Evolutionary conservation across 2,113 vertebrate species (phyloP), one percentile per base, ranked within the genome.

Genomic region (Gymnogyps californianus): DNA sequence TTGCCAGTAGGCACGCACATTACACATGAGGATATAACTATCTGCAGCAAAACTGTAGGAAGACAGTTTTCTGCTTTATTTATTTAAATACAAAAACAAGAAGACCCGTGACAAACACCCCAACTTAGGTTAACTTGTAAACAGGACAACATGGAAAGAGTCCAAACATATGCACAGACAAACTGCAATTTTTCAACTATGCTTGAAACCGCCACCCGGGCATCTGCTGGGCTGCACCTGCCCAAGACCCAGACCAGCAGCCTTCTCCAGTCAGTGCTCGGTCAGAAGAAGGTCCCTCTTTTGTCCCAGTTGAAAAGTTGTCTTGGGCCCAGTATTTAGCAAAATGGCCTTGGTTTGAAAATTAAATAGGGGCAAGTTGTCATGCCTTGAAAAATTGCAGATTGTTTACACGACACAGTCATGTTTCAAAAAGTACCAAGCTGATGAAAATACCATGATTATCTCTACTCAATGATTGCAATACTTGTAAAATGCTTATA

Each of bases 111-210:
- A 99, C 98, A 98, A 99, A 99, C 98, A 99, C 98, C 98, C 98
- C 98, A 99, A 99, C 98, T 99, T 98, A 98, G 97, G 98, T 98
- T 98, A 98, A 99, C 98, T 98, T 99, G 98, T 99, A 99, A 99
- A 99, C 99, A 98, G 98, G 98, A 99, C 98, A 99, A 98, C 98
- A 98, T 98, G 98, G 98, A 98, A 98, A 98, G 98, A 98, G 96
- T 98, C 97, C 98, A 97, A 97, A 99, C 98, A 98, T 98, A 98
- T 98, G 97, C 97, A 98, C 96, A 97, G 96, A 98, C 99, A 99
- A 99, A 96, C 98, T 99, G 98, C 98, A 98, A 98, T 98, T 98
- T 98, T 98, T 98, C 98, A 94, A 82, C 61, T 65, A 96, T 47
- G 97, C 97, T 89, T 72, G 84, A 93, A 93, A 79, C 67, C 8